Percentiles rank a stretch among this genome's conserved stretches.
Conservation (phyloP, 2,113 vertebrate species). For the Siphamia tubifer region DNA sequence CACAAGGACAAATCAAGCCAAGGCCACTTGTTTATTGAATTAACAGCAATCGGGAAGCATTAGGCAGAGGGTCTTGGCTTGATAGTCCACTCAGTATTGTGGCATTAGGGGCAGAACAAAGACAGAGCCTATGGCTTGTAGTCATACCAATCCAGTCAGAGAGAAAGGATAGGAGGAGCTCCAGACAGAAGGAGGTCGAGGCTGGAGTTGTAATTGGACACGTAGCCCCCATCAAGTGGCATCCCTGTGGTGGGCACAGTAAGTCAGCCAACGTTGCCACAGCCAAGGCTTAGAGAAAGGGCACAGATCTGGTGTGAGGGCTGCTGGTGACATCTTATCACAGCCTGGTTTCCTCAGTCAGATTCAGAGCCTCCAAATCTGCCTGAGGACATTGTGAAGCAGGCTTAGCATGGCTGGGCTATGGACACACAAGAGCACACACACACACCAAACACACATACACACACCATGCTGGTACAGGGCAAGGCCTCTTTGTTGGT, state of each 20-base stretch:
- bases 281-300: conserved; percentile 41
- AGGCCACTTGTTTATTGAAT: conserved; percentile 70
- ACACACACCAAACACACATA: conserved; percentile 15
- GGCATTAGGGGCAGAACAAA: conserved; percentile 44
- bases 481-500: conserved; percentile 64
- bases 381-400: conserved; percentile 46
- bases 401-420: conserved; percentile 18
- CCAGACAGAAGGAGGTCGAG: conserved; percentile 17
- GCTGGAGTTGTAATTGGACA: conserved; percentile 41
- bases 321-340: conserved; percentile 57
- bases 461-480: conserved; percentile 41
- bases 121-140: conserved; percentile 33
- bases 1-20: conserved; percentile 58
- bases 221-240: conserved; percentile 14
- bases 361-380: conserved; percentile 40
- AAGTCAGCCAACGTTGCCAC: not conserved
- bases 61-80: conserved; percentile 53
- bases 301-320: conserved; percentile 35
- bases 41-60: conserved; percentile 72
- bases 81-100: conserved; percentile 60
- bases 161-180: not conserved
- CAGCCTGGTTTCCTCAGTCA: conserved; percentile 31
- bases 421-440: conserved; percentile 5
- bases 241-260: conserved; percentile 5
- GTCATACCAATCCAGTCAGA: conserved; percentile 27